These are phyloP conservation scores for Eristalis arbustorum DNA, from an alignment of 2,888 invertebrate species.

Conservation along the genomic window DNA sequence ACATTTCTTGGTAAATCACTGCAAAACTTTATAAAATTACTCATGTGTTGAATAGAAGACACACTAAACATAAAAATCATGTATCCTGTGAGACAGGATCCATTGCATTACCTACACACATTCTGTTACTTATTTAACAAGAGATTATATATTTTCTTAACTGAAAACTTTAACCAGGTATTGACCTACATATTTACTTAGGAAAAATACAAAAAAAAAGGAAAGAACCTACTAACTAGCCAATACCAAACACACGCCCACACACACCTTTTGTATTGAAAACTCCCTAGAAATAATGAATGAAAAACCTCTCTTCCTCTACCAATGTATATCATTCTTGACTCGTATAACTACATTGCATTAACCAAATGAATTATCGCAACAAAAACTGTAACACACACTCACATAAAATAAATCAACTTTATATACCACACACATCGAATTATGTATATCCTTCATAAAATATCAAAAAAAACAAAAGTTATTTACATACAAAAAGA, in stretches of 20 bases:
- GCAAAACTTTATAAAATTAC: conserved; percentile 27
- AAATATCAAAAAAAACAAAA: conserved; percentile 32
- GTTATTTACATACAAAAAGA: conserved; percentile 31
- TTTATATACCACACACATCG: conserved; percentile 41
- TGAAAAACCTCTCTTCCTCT: not conserved
- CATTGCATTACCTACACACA: conserved; percentile 5
- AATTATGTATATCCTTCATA: conserved; percentile 9
- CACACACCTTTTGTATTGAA: conserved; percentile 33
- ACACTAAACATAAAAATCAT: conserved; percentile 24
- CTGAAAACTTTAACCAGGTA: conserved; percentile 35
- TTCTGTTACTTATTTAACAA: conserved; percentile 10
- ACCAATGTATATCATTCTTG: not conserved
- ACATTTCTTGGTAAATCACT: conserved; percentile 19
- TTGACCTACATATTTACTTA: conserved; percentile 52
- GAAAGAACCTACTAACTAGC: conserved; percentile 62
- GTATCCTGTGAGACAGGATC: conserved; percentile 35
- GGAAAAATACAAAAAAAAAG: not conserved
- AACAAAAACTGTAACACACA: not conserved
- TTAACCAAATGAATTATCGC: conserved; percentile 5
- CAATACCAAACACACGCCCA: conserved; percentile 34
- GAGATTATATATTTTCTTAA: conserved; percentile 23
- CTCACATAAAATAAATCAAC: not conserved
- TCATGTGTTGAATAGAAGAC: conserved; percentile 33
- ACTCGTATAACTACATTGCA: not conserved
- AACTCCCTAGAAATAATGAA: not conserved